phyloP scores from a whole-genome alignment of 2,888 invertebrate genomes.

The Aleiodes leptofemur region DNA sequence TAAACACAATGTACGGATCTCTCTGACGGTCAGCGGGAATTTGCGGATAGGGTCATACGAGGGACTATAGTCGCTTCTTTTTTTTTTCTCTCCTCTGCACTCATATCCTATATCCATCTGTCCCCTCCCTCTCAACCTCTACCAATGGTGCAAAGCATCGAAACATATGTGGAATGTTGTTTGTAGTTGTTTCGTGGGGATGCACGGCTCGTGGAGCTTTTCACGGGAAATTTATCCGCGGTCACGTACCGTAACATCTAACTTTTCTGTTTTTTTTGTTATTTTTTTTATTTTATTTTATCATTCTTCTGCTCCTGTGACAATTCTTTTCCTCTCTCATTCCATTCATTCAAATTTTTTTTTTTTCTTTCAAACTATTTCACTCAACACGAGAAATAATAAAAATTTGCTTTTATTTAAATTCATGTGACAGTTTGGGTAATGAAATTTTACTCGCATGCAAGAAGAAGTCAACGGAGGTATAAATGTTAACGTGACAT shows the following conservation, averaged over 20 bases:
- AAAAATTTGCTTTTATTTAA: slow-evolving; percentile 10
- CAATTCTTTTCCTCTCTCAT: slow-evolving; percentile 1
- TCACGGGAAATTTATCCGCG: slow-evolving; percentile 44
- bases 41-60: slow-evolving; percentile 36
- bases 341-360: slow-evolving; percentile 4
- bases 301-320: not conserved
- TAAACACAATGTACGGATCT: slow-evolving; percentile 25
- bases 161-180: slow-evolving; percentile 51
- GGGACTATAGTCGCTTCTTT: slow-evolving; percentile 2
- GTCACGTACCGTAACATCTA: slow-evolving; percentile 33
- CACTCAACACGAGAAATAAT: not conserved
- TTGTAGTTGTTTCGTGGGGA: slow-evolving; percentile 36
- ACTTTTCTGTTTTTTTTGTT: slow-evolving; percentile 37
- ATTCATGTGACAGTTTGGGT: not conserved
- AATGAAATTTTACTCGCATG: too few species aligned
- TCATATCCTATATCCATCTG: slow-evolving; percentile 28
- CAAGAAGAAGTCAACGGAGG: not conserved
- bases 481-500: not conserved
- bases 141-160: slow-evolving; percentile 35
- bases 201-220: slow-evolving; percentile 39
- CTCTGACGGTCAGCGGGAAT: slow-evolving; percentile 36
- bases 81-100: slow-evolving; percentile 15
- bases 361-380: not conserved
- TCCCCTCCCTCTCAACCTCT: not conserved
- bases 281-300: not conserved